Conservation (phyloP, 2,888 invertebrate genomes). For the Neria commutata region DNA sequence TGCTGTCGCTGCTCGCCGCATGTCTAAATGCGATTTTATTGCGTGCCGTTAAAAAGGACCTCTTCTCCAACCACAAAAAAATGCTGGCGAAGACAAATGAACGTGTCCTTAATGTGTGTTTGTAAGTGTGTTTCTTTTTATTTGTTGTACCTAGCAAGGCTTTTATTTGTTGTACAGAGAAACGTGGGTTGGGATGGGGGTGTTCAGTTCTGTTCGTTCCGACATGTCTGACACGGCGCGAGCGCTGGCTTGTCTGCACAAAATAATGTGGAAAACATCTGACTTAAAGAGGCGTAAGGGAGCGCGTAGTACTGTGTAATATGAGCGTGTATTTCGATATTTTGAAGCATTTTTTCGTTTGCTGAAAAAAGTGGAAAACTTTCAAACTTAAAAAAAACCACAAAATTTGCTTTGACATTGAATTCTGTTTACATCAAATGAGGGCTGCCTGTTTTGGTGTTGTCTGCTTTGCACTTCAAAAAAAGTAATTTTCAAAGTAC, state of each 20-base stretch:
- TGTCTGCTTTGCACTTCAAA: no score
- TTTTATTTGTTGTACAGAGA: no score
- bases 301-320: background rate
- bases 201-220: background rate
- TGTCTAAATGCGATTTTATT: slow-evolving; percentile 55
- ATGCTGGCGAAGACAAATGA: no score
- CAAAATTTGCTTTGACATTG: background rate
- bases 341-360: background rate
- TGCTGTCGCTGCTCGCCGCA: slow-evolving; percentile 40
- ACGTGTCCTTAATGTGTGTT: background rate
- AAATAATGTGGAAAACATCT: background rate
- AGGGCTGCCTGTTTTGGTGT: no score
- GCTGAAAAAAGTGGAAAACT: slow-evolving; percentile 23
- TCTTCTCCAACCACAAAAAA: background rate
- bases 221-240: background rate
- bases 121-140: background rate
- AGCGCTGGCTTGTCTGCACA: background rate
- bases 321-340: no score
- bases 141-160: no score
- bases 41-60: slow-evolving; percentile 38
- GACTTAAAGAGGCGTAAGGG: background rate
- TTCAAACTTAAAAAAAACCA: slow-evolving; percentile 45
- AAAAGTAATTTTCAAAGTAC: no score
- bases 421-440: background rate
- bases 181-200: no score